Evolutionary conservation across 2,888 invertebrate genomes (phyloP).

Genomic region (Coenonympha glycerion): DNA sequence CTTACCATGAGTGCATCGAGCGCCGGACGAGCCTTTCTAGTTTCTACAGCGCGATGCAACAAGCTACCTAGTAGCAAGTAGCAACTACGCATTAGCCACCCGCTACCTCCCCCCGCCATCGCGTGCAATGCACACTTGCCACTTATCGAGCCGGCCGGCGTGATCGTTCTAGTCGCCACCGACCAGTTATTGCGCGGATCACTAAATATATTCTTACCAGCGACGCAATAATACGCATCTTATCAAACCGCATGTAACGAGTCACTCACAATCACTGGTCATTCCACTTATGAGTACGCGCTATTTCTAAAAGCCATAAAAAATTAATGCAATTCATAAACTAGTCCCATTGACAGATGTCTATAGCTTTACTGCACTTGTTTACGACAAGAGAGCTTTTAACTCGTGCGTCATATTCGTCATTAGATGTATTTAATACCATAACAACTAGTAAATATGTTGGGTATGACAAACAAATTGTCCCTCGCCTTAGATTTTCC

Average conservation of each 20-base stretch:
- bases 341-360: not conserved
- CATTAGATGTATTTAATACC: constrained; percentile 14
- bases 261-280: constrained; percentile 10
- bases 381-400: constrained; percentile 23
- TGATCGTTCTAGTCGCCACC: constrained; percentile 26
- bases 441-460: constrained; percentile 3
- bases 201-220: constrained; percentile 23
- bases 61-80: not conserved
- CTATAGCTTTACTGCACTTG: constrained; percentile 19
- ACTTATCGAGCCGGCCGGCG: constrained; percentile 31
- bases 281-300: constrained; percentile 11
- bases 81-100: constrained; percentile 20
- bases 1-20: not conserved
- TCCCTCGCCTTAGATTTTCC: not conserved
- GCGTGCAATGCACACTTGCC: constrained; percentile 18
- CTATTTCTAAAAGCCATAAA: constrained; percentile 7
- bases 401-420: constrained; percentile 25
- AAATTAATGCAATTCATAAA: constrained; percentile 7
- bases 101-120: constrained; percentile 18
- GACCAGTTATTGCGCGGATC: constrained; percentile 24
- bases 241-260: constrained; percentile 10
- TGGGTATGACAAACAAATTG: constrained; percentile 1
- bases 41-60: constrained; percentile 1
- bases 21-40: not conserved
- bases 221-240: constrained; percentile 19